Evolutionary conservation across 2,888 invertebrate species (phyloP).

Genomic region (Gryllus longicercus): DNA sequence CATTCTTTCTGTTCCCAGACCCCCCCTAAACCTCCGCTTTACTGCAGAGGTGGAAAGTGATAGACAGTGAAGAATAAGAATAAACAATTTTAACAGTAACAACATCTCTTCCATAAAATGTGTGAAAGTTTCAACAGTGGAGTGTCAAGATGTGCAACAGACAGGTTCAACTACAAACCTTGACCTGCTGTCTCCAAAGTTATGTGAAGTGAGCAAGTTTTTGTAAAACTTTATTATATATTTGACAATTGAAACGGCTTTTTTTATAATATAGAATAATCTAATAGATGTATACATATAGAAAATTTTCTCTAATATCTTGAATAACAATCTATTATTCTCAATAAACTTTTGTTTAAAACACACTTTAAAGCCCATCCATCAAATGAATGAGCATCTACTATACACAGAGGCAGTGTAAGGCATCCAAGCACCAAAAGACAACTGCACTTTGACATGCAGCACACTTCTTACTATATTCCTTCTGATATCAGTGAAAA

Average conservation of each 20-base stretch:
- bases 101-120: neutral
- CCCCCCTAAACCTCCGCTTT: neutral
- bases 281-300: slow-evolving; percentile 25
- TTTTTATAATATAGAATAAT: slow-evolving; percentile 21
- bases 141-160: neutral
- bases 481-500: neutral
- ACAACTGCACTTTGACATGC: neutral
- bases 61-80: neutral
- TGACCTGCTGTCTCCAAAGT: neutral
- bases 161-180: neutral
- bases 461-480: neutral
- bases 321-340: slow-evolving; percentile 20
- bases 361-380: slow-evolving; percentile 20
- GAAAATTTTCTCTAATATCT: slow-evolving; percentile 21
- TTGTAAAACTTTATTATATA: slow-evolving; percentile 2
- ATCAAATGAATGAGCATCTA: slow-evolving; percentile 12
- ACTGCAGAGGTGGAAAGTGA: neutral
- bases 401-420: slow-evolving; percentile 26
- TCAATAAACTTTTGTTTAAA: slow-evolving; percentile 22
- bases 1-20: neutral
- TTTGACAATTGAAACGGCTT: neutral
- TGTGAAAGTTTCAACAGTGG: neutral
- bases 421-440: slow-evolving; percentile 29
- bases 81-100: neutral
- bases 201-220: neutral